A percentile compares a stretch with the other conserved stretches of the same genome.
phyloP scores from a whole-genome alignment of 2,888 invertebrate genomes.

The Allophyes oxyacanthae region DNA sequence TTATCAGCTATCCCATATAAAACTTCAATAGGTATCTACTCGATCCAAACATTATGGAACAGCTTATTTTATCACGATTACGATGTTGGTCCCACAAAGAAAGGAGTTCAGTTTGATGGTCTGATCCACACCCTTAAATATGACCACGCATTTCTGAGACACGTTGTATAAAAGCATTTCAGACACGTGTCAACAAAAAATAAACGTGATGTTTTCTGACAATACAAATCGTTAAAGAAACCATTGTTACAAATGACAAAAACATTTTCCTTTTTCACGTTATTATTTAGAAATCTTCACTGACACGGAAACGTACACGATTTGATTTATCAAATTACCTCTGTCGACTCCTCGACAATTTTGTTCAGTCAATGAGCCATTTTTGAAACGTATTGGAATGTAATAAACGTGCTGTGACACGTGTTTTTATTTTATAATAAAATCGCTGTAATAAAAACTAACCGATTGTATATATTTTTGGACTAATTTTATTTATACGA shows the following conservation, averaged over 20 bases:
- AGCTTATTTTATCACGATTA: too few relatives aligned
- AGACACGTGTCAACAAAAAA: not conserved
- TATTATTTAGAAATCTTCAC: constrained; percentile 33
- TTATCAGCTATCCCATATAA: too few relatives aligned
- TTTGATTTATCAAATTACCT: constrained; percentile 44
- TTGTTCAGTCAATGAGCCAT: constrained; percentile 7
- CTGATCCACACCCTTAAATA: too few relatives aligned
- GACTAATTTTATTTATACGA: too few relatives aligned
- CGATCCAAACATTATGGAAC: too few relatives aligned
- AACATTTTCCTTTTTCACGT: constrained; percentile 31
- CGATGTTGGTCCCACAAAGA: too few relatives aligned
- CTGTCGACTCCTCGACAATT: constrained; percentile 26
- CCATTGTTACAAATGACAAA: constrained; percentile 26
- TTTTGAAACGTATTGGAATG: not conserved
- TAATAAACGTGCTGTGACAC: not conserved
- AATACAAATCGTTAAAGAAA: constrained; percentile 20
- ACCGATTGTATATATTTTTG: too few relatives aligned
- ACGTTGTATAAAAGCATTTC: too few relatives aligned
- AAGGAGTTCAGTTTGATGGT: too few relatives aligned
- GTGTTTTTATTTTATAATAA: not conserved
- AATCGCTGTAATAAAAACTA: too few relatives aligned
- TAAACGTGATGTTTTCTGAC: not conserved
- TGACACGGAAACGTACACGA: constrained; percentile 32
- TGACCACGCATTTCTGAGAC: too few relatives aligned
- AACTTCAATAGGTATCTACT: too few relatives aligned